Percentiles rank a stretch among this genome's conserved stretches.
Conservation (phyloP, 2,113 vertebrate genomes). For the Bungarus multicinctus region DNA sequence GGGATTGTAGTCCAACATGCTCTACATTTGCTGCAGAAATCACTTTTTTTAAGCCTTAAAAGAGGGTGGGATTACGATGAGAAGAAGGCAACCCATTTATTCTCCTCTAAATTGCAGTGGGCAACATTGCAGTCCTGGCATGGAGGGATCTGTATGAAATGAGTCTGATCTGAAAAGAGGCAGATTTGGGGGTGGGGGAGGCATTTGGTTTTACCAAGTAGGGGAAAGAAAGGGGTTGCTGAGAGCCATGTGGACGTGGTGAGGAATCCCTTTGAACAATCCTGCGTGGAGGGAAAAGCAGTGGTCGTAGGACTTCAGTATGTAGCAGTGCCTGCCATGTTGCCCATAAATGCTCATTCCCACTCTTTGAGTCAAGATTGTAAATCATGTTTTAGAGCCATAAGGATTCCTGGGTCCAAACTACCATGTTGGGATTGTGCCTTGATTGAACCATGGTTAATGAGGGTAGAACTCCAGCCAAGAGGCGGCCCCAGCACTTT, state of each 20-base stretch:
- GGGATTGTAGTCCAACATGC: not conserved
- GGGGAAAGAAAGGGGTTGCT: not conserved
- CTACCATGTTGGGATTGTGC: slow-evolving; percentile 23
- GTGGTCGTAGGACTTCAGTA: not conserved
- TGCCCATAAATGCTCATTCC: not conserved
- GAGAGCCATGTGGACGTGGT: not conserved
- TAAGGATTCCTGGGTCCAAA: slow-evolving; percentile 18
- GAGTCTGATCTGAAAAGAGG: not conserved
- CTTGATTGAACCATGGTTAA: slow-evolving; percentile 16
- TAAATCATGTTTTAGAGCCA: slow-evolving; percentile 12
- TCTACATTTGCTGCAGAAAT: not conserved
- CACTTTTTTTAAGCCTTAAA: not conserved
- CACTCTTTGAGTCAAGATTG: not conserved
- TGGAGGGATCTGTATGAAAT: too few species aligned
- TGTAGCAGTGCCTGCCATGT: not conserved
- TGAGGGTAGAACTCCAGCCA: not conserved
- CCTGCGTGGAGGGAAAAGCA: not conserved
- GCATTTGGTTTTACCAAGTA: not conserved
- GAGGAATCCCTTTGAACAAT: not conserved
- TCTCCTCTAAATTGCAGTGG: not conserved
- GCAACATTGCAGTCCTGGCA: not conserved
- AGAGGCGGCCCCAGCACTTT: not conserved
- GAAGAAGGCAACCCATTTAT: not conserved
- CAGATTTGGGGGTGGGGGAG: too few species aligned
- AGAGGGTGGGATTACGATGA: not conserved